A percentile compares a stretch with the other conserved stretches of the same genome.
phyloP scores from a whole-genome alignment of 2,797 vertebrate species.

The Acanthurus leucopareius region DNA sequence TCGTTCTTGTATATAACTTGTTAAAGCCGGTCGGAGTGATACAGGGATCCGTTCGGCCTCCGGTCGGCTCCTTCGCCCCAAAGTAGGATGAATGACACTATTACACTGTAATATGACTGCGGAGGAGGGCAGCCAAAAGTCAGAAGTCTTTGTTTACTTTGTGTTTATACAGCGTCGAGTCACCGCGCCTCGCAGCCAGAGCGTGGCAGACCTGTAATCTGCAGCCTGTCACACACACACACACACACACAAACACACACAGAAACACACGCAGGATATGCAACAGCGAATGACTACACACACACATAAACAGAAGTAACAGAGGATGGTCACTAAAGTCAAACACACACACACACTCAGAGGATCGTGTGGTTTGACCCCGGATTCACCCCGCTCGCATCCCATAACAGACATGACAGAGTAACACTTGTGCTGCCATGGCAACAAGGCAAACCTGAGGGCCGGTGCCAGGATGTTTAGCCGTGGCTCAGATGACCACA shows the following conservation, averaged over 20 bases:
- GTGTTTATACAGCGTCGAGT: slow-evolving; percentile 68
- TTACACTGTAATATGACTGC: slow-evolving; percentile 49
- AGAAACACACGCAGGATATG: slow-evolving; percentile 17
- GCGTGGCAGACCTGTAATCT: slow-evolving; percentile 65
- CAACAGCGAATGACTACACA: slow-evolving; percentile 20
- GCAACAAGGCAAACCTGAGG: slow-evolving; percentile 67
- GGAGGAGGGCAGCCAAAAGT: slow-evolving; percentile 73
- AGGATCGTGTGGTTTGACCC: slow-evolving; percentile 63
- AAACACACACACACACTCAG: slow-evolving; percentile 5
- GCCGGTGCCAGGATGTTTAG: slow-evolving; percentile 72
- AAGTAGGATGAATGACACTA: slow-evolving; percentile 57
- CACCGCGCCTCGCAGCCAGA: slow-evolving; percentile 47
- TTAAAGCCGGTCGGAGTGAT: background rate
- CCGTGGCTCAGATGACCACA: slow-evolving; percentile 58
- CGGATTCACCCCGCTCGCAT: slow-evolving; percentile 52
- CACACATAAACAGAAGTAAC: slow-evolving; percentile 26
- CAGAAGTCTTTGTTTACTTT: slow-evolving; percentile 74
- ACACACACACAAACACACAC: slow-evolving; percentile 35
- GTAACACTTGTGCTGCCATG: slow-evolving; percentile 62
- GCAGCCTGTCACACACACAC: slow-evolving; percentile 36
- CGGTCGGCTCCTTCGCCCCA: background rate
- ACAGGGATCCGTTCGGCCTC: slow-evolving; percentile 18
- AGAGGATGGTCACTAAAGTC: slow-evolving; percentile 30
- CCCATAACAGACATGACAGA: slow-evolving; percentile 59
- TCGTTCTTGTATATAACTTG: background rate